phyloP scores from a whole-genome alignment of 2,113 vertebrate species.

The Salvelinus alpinus region DNA sequence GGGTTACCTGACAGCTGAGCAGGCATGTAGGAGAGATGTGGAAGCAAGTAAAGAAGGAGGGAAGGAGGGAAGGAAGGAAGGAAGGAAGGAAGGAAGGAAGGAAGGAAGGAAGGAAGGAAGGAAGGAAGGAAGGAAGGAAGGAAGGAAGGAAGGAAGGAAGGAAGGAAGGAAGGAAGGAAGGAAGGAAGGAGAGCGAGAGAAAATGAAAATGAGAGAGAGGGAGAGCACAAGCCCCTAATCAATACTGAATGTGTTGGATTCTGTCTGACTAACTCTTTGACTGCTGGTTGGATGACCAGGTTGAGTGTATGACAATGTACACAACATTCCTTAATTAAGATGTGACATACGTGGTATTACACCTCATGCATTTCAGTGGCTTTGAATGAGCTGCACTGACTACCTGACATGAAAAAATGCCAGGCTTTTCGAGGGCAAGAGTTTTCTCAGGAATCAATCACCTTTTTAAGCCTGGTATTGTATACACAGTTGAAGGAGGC shows the following conservation, averaged over 20 bases:
- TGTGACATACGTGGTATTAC: conserved; percentile 1
- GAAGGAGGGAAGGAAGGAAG: not conserved
- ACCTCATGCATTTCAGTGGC: not conserved
- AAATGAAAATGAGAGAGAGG: not conserved
- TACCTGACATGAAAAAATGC: not conserved
- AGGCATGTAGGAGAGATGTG: conserved; percentile 5
- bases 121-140: no score
- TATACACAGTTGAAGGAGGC: not conserved
- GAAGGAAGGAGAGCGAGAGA: not conserved
- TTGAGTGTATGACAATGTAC: conserved; percentile 26
- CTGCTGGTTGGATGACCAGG: no score
- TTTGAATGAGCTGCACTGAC: not conserved
- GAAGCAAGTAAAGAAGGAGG: not conserved
- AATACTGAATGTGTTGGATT: no score
- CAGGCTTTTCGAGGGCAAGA: no score
- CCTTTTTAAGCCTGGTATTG: not conserved
- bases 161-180: not conserved
- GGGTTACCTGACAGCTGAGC: conserved; percentile 57
- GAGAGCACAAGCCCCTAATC: not conserved
- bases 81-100: no score
- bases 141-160: not conserved
- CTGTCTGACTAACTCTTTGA: no score
- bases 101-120: not conserved
- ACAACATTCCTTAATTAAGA: not conserved
- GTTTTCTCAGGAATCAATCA: not conserved